Conservation (phyloP, 2,113 vertebrate genomes). For the Xiphophorus couchianus region DNA sequence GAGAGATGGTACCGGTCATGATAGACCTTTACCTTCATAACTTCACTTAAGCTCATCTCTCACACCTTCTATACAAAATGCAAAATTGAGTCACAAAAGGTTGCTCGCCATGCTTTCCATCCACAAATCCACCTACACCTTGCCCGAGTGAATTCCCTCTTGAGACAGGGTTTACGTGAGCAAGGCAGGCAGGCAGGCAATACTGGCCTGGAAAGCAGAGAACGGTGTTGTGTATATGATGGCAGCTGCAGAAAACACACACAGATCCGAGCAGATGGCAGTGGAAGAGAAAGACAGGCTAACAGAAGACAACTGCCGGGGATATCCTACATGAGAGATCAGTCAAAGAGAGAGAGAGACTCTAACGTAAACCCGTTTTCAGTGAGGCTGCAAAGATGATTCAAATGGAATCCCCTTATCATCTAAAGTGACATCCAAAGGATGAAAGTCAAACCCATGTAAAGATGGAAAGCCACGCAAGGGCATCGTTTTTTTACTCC, state of each 20-base stretch:
- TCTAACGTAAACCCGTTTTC: slow-evolving; percentile 33
- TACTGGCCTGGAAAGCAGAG: slow-evolving; percentile 66
- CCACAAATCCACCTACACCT: slow-evolving; percentile 72
- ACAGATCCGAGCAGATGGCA: slow-evolving; percentile 70
- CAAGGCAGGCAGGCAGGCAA: slow-evolving; percentile 46
- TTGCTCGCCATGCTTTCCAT: slow-evolving; percentile 53
- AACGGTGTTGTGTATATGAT: slow-evolving; percentile 58
- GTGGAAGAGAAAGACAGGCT: slow-evolving; percentile 64
- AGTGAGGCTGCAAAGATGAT: slow-evolving; percentile 38
- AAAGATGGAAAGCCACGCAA: slow-evolving; percentile 36
- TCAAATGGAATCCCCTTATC: slow-evolving; percentile 55
- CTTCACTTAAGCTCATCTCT: slow-evolving; percentile 29
- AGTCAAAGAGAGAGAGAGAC: slow-evolving; percentile 46
- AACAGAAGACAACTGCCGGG: slow-evolving; percentile 70
- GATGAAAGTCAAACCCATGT: slow-evolving; percentile 38
- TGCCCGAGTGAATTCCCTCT: slow-evolving; percentile 68
- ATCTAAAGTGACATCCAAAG: slow-evolving; percentile 42
- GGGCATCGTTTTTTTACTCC: slow-evolving; percentile 12
- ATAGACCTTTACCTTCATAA: slow-evolving; percentile 14
- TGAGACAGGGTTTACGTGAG: slow-evolving; percentile 74
- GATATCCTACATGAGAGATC: slow-evolving; percentile 71
- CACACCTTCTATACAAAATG: slow-evolving; percentile 52
- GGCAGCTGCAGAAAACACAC: slow-evolving; percentile 70
- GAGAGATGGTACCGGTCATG: slow-evolving; percentile 3
- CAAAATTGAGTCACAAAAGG: slow-evolving; percentile 67